These are phyloP conservation scores for Pimpla rufipes DNA, from an alignment of 2,888 invertebrate species.

Conservation along the genomic window DNA sequence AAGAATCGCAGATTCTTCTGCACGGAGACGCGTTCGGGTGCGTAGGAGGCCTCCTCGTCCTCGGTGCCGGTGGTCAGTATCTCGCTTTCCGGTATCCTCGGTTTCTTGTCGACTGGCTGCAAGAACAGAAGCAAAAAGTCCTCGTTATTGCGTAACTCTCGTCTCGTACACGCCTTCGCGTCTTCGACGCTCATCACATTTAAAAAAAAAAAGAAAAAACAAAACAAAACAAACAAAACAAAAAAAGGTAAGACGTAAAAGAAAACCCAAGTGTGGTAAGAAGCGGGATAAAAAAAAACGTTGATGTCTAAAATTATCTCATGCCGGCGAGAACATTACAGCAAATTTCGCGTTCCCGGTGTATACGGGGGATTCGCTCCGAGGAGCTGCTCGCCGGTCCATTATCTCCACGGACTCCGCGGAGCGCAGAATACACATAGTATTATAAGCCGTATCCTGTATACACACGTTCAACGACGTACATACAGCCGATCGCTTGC, in stretches of 20 bases:
- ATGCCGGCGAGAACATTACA: constrained; percentile 63
- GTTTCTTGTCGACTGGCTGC: constrained; percentile 82
- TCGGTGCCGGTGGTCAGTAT: constrained; percentile 87
- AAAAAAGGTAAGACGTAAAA: too few relatives aligned
- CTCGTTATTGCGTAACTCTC: constrained; percentile 31
- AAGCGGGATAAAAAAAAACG: constrained; percentile 11
- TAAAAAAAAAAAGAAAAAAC: constrained; percentile 6
- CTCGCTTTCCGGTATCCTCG: constrained; percentile 83
- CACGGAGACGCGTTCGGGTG: constrained; percentile 82
- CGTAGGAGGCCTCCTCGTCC: constrained; percentile 86
- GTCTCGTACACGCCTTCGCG: background rate
- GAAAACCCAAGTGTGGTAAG: background rate
- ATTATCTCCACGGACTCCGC: constrained; percentile 62
- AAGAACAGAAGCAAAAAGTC: constrained; percentile 39
- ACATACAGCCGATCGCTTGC: constrained; percentile 62
- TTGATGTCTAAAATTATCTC: constrained; percentile 61
- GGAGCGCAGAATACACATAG: constrained; percentile 32
- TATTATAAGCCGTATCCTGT: constrained; percentile 8
- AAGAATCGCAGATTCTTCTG: constrained; percentile 92
- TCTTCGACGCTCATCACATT: constrained; percentile 13
- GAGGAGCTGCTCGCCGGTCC: constrained; percentile 59
- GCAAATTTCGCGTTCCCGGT: constrained; percentile 67
- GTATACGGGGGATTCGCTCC: constrained; percentile 46
- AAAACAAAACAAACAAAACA: too few relatives aligned
- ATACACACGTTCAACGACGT: constrained; percentile 39